A percentile compares a stretch with the other conserved stretches of the same genome.
Evolutionary conservation across 2,797 vertebrate species (phyloP).

Genomic region (Pampus argenteus): DNA sequence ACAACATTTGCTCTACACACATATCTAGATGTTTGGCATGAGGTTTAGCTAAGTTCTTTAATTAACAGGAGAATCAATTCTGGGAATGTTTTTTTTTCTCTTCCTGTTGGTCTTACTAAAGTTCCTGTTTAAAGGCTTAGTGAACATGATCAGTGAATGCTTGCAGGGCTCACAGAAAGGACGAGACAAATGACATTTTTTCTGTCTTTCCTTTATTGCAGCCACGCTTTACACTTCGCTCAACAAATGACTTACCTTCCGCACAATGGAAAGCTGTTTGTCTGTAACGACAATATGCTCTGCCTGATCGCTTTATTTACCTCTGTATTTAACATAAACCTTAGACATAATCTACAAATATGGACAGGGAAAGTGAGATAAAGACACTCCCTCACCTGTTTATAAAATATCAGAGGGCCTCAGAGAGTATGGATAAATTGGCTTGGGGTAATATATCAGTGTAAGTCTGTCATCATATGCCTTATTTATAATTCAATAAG

Average conservation of each 20-base stretch:
- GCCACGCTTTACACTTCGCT: not conserved
- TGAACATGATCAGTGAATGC: not conserved
- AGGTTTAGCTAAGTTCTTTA: too few species aligned
- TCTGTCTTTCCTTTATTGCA: not conserved
- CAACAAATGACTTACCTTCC: constrained; percentile 12
- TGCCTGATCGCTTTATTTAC: constrained; percentile 2
- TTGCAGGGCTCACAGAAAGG: not conserved
- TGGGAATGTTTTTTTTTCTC: not conserved
- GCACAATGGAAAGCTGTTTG: constrained; percentile 33
- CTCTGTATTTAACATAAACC: constrained; percentile 24
- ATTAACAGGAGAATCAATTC: not conserved
- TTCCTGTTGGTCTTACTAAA: too few species aligned
- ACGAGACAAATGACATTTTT: not conserved
- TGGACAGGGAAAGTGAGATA: not conserved
- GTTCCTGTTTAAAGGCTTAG: not conserved
- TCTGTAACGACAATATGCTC: constrained; percentile 15
- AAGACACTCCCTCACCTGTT: not conserved
- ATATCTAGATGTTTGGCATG: too few species aligned
- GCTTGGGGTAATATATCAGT: constrained; percentile 4
- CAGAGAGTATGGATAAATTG: not conserved
- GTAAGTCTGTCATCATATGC: not conserved
- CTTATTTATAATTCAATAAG: constrained; percentile 19
- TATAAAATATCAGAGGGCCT: not conserved
- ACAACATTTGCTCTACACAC: too few species aligned
- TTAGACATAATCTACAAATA: constrained; percentile 1